Evolutionary conservation across 30 jellyfish, hydroid and myxozoan genomes (phyloP), one percentile per base, ranked within the genome.

Genomic region (Nemopilema nomurai): DNA sequence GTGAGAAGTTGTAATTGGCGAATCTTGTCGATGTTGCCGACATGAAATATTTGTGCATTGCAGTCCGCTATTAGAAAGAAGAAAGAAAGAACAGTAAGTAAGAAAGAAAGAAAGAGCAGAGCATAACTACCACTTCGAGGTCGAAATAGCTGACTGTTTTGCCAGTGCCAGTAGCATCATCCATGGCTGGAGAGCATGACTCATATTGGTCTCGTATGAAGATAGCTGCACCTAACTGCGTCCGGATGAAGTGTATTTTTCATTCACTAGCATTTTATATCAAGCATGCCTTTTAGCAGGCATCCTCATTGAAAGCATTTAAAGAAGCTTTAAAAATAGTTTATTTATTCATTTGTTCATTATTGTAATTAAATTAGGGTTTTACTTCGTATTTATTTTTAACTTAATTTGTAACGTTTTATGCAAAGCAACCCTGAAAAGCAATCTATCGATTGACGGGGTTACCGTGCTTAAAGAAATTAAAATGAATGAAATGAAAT

Each of bases 241-340:
- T 13, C 50, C 83, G 62, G 41, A 85, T 16, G 69, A 74, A 69
- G 70, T 87, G 90, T 68, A 87, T 87, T 67, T 63, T 84, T 71
- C 95, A 86, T 51, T 87, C 96, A 18, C 80, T 87, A 22, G 86
- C 90, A 33, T 32, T 77, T 27, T 87, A 90, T 80, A 79, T 77
- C 9, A n/a, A 51, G 51, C 27, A 78, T 3, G 96, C 86, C 18
- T 76, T 57, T 57, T 74, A 70, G 31, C 94, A 19, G 75, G 57
- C 71, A 74, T 85, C 67, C 23, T 77, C 51, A 62, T 57, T 64
- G 94, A 91, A 70, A 91, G 76, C 50, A 33, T 1, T 41, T 32
- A 23, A 27, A 82, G 74, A 72, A 28, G 29, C 29, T 69, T 51
- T 18, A 22, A 52, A 19, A 62, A 41, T 51, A 65, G 75, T 67